Evolutionary conservation across 2,797 vertebrate species (phyloP), one percentile per base, ranked within the genome.

Genomic region (Anniella stebbinsi): DNA sequence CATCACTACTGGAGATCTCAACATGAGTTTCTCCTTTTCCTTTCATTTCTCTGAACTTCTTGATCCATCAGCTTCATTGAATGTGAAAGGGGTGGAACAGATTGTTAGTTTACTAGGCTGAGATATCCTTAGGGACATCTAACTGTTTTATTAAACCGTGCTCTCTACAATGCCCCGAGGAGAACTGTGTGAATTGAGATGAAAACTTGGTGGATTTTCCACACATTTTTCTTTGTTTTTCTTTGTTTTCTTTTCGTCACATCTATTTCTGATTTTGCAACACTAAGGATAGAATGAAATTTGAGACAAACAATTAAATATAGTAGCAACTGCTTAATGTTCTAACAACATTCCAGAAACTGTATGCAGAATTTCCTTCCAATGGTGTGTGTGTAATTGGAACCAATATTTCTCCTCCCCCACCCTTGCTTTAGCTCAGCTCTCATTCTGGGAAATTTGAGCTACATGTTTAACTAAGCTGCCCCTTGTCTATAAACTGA

Each of bases 381-480:
- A 38, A n/a, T 33, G 89, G 92, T 76, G 45, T 6, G 45, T 45
- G 6, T 92, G 41, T 21, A 84, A 86, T 85, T 81, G 7, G 89
- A 83, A 94, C 45, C 25, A 92, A 67, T 80, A 69, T 87, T 77
- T 92, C 89, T 36, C 4, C 25, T 36, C 4, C 30, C 93, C 12
- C 57, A 13, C n/a, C 0, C 1, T 28, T 7, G 13, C 92, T 93
- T 93, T 13, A 89, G 87, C 91, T 95, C 88, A 90, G 36, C 72
- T 7, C 77, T 93, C 77, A 85, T 84, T 92, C 30, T 86, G 51
- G 89, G 72, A 90, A 80, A 93, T 93, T 93, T 4, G 5, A 87
- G 10, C 91, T 93, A 88, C 83, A 93, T 94, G 87, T 95, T 94
- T 93, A 94, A 93, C 86, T 96, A 94, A 94, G 88, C 91, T 95